Base-by-base conservation (phyloP, 2,888 invertebrate genomes). In the Drosophila cracens region DNA sequence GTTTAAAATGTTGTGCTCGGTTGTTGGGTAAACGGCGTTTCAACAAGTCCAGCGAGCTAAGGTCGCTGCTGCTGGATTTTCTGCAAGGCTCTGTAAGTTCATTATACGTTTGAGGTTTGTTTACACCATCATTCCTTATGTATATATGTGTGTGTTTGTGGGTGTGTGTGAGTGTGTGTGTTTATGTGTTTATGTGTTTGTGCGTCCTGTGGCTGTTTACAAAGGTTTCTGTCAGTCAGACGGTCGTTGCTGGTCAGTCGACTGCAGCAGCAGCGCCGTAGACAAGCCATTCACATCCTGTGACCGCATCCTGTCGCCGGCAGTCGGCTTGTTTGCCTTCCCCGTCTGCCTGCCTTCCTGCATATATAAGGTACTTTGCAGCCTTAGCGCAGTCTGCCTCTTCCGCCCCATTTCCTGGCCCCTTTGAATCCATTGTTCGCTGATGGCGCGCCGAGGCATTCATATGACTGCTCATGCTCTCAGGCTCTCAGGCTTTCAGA, bases 251-350 rank as follows among this genome's bases (percentile, higher is more conserved):
- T 64, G 80, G 82, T 74, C 57, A 69, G 63, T 38, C 74, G 65
- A 74, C 62, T 71, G 82, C 87, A 82, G 87, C 65, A 56, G 56
- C 29, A 52, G 63, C 66, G 60, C 74, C 66, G 67, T 63, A 75
- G 81, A 70, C 82, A 61, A 75, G 63, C 76, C 60, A 74, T 80
- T 81, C 73, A 79, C 72, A 82, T 83, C 85, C 87, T 85, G 82
- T 88, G 82, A 77, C 87, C 89, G 70, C 87, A 89, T 87, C 87
- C 87, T 87, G 86, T 89, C 74, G 81, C 85, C 82, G 76, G 74
- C 85, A 83, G 70, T 46, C 67, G 59, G 69, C 40, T 69, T 68
- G 69, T 62, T 71, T 66, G 68, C 21, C 54, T 72, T 53, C 40
- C 46, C 57, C 38, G 27, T 13, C 59, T 52, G 43, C 46, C 56